phyloP scores from a whole-genome alignment of 2,888 invertebrate species.

The Lithophane ornitopus region DNA sequence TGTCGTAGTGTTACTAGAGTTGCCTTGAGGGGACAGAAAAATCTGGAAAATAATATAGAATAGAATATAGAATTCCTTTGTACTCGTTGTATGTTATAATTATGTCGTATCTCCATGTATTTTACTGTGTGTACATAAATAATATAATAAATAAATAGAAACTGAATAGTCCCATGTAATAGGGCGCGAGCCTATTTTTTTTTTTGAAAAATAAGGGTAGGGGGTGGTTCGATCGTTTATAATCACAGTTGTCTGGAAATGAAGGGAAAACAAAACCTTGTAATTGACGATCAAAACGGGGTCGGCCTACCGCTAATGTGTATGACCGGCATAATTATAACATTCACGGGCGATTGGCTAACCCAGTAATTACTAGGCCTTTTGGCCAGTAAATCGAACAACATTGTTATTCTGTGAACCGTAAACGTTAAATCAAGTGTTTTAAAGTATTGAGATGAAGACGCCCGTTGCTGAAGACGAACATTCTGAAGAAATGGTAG shows the following conservation, averaged over 20 bases:
- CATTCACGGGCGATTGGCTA: conserved; percentile 28
- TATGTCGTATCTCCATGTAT: too few relatives aligned
- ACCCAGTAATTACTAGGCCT: conserved; percentile 18
- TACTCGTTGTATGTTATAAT: too few relatives aligned
- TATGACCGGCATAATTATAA: conserved; percentile 39
- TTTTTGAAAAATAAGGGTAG: neutral
- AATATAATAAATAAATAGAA: too few relatives aligned
- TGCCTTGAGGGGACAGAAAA: neutral
- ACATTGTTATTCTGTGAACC: neutral
- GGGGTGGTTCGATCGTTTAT: neutral
- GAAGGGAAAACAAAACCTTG: conserved; percentile 18
- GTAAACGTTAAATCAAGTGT: neutral
- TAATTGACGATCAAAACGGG: conserved; percentile 19
- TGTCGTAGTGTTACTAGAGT: too few relatives aligned
- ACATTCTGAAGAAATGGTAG: neutral
- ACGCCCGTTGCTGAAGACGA: neutral
- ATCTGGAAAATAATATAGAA: too few relatives aligned
- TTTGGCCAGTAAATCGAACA: neutral
- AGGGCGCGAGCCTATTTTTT: neutral
- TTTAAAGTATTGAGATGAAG: neutral
- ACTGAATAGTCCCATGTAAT: too few relatives aligned
- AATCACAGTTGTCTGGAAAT: conserved; percentile 25
- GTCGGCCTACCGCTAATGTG: conserved; percentile 28
- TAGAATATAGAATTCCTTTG: too few relatives aligned
- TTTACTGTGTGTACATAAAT: too few relatives aligned